These are phyloP conservation scores for Megatriorchis doriae DNA, from an alignment of 2,113 vertebrate genomes.

Conservation along the genomic window DNA sequence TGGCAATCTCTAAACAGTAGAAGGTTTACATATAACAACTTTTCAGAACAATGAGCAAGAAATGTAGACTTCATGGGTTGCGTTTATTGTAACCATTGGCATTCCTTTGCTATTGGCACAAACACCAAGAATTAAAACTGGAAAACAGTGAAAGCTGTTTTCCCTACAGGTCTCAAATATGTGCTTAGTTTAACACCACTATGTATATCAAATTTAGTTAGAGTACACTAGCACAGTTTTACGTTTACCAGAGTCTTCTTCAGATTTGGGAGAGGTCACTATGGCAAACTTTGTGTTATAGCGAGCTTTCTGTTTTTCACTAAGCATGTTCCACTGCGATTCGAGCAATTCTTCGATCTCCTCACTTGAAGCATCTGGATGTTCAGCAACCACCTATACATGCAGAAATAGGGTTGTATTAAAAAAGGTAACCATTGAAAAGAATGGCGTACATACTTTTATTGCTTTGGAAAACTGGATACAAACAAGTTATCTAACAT, in stretches of 20 bases:
- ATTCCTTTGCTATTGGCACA: slow-evolving; percentile 54
- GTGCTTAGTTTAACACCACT: slow-evolving; percentile 41
- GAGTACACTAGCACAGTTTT: slow-evolving; percentile 61
- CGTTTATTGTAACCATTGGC: slow-evolving; percentile 39
- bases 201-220: slow-evolving; percentile 50
- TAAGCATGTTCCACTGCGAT: slow-evolving; percentile 81
- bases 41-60: slow-evolving; percentile 50
- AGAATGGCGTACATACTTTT: neutral
- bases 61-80: slow-evolving; percentile 22
- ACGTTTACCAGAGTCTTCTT: slow-evolving; percentile 77
- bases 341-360: slow-evolving; percentile 81
- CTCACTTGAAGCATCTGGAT: slow-evolving; percentile 76
- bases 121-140: slow-evolving; percentile 48
- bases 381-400: slow-evolving; percentile 76
- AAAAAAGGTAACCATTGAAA: neutral
- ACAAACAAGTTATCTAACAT: neutral
- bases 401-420: slow-evolving; percentile 54
- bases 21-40: slow-evolving; percentile 48
- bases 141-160: slow-evolving; percentile 50
- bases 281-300: slow-evolving; percentile 83
- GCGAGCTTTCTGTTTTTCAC: slow-evolving; percentile 79
- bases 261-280: slow-evolving; percentile 69
- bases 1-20: slow-evolving; percentile 46
- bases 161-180: slow-evolving; percentile 41
- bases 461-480: neutral